Evolutionary conservation across 2,113 vertebrate species (phyloP).

Genomic region (Numenius arquata): DNA sequence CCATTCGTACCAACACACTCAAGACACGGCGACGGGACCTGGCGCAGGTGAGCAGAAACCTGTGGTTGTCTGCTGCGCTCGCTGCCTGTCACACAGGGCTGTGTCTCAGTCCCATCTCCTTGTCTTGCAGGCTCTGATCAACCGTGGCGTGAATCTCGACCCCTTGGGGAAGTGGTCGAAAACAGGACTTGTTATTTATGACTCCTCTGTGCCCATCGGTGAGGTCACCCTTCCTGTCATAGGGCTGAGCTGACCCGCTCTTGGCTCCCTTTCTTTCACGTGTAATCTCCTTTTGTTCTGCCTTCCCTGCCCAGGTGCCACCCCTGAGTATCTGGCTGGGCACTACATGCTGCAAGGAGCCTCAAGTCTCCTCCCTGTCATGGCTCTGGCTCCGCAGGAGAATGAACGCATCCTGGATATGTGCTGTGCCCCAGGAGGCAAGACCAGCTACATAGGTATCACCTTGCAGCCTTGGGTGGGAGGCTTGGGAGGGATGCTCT

Average conservation of each 20-base stretch:
- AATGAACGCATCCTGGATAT: constrained; percentile 93
- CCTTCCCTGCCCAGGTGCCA: constrained; percentile 81
- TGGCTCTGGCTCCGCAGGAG: constrained; percentile 95
- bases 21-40: constrained; percentile 94
- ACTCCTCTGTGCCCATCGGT: constrained; percentile 96
- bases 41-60: constrained; percentile 81
- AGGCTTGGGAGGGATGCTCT: background rate
- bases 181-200: constrained; percentile 92
- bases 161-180: constrained; percentile 97
- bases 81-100: rapidly evolving
- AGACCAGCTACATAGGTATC: constrained; percentile 95
- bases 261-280: background rate
- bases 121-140: constrained; percentile 87
- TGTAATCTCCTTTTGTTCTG: background rate
- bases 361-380: constrained; percentile 94
- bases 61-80: background rate
- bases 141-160: constrained; percentile 95
- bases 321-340: constrained; percentile 94
- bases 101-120: background rate
- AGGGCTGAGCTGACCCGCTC: background rate
- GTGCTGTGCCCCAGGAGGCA: constrained; percentile 95
- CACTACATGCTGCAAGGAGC: constrained; percentile 98
- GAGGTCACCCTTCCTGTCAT: background rate
- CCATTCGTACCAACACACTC: constrained; percentile 93
- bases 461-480: background rate